Conservation (phyloP, 2,113 vertebrate genomes). For the Centropus unirufus region DNA sequence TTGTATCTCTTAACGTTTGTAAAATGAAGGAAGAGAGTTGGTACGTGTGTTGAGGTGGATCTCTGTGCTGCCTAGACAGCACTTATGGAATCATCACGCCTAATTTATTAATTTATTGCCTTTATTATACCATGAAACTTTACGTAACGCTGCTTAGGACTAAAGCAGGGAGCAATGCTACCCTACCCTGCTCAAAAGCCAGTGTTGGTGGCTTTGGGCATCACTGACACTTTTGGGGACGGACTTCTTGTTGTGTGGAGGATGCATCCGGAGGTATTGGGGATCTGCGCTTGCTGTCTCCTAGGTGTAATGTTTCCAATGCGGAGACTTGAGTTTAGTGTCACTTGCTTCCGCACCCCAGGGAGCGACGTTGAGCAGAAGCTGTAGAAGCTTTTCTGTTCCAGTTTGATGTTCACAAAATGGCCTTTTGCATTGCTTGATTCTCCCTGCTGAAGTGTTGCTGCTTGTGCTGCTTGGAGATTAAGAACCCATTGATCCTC, state of each 20-base stretch:
- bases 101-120: neutral
- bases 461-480: fast-evolving
- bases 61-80: neutral
- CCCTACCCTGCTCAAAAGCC: neutral
- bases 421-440: fast-evolving
- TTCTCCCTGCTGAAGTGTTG: neutral
- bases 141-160: fast-evolving
- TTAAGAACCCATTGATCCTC: fast-evolving
- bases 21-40: neutral
- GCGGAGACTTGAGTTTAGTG: fast-evolving
- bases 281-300: fast-evolving
- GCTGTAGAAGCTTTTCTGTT: neutral
- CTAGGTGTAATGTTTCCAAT: neutral
- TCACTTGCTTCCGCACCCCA: fast-evolving
- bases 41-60: neutral
- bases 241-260: neutral
- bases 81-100: neutral
- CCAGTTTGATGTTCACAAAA: neutral
- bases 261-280: fast-evolving
- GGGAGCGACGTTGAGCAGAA: fast-evolving
- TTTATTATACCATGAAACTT: neutral
- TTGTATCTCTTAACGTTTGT: neutral
- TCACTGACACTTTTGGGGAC: fast-evolving
- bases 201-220: neutral
- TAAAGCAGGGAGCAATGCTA: neutral